phyloP scores from a whole-genome alignment of 2,888 invertebrate genomes.

The Xestia sexstrigata region DNA sequence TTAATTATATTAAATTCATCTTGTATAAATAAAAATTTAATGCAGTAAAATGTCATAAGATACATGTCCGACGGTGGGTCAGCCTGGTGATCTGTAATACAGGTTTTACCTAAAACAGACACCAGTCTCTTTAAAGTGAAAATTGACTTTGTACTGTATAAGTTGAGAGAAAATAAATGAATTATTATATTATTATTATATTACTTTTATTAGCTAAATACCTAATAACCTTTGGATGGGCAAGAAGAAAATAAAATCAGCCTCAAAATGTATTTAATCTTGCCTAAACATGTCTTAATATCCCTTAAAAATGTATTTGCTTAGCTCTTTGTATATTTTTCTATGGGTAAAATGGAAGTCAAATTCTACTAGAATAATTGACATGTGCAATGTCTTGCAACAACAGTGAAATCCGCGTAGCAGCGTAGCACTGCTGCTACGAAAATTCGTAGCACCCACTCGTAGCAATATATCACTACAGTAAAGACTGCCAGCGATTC shows the following conservation, averaged over 20 bases:
- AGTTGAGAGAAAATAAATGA: no score
- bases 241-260: neutral
- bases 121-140: no score
- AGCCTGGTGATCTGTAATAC: no score
- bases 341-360: neutral
- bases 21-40: no score
- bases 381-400: neutral
- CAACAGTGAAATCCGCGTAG: conserved; percentile 15
- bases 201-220: no score
- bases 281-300: neutral
- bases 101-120: no score
- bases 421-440: conserved; percentile 24
- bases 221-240: neutral
- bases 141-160: no score
- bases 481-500: neutral
- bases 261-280: neutral
- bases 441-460: conserved; percentile 20
- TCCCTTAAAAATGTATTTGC: neutral
- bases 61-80: no score
- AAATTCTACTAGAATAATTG: no score
- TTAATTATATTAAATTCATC: no score
- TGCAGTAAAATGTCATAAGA: no score
- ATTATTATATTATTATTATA: no score
- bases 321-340: neutral
- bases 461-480: conserved; percentile 13